Base-by-base conservation (phyloP, 2,888 invertebrate genomes). In the Trimorus sp. region DNA sequence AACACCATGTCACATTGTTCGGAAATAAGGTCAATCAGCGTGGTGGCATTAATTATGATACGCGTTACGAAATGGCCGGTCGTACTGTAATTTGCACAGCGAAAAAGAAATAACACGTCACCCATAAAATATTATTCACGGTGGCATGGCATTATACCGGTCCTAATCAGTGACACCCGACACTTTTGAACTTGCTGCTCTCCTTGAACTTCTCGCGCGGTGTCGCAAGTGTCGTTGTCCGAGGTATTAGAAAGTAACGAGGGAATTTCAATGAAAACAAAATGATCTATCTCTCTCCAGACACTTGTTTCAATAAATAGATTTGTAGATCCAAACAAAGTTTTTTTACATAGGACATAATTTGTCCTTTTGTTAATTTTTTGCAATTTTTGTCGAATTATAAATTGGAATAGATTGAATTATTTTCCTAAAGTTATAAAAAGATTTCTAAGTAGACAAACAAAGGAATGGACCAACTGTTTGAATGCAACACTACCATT, bases 141-240 rank as follows among this genome's bases (percentile, higher is more conserved):
- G 53, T 60, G 7, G 42, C 49, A 37, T 49, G 78, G 60, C 71
- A 78, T 68, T 73, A 79, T 68, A 68, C 73, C 73, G 58, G 73
- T 73, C 45, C 73, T 62, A 79, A 79, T 79, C 71, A 45, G 71
- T 48, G 54, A 58, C 36, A 63, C 51, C 37, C 45, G 45, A 69
- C 63, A 63, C 51, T 66, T 73, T 79, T 73, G 62, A 73, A 73
- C 49, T 73, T 79, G 79, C 66, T 36, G 79, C 68, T 79, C 60
- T 66, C 79, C 79, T 79, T 79, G 79, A 79, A 79, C 73, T 60
- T 79, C 79, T 73, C 56, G 66, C 40, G 14, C 45, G 54, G 62
- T 79, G 7, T 70, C 59, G 37, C 51, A 79, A 73, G 15, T 15
- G 9, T 26, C 45, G 9, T 14, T 9, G 40, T 59, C 40, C 56